Conservation (phyloP, 1,140 invertebrate species). For the Heliothis subflexa region DNA sequence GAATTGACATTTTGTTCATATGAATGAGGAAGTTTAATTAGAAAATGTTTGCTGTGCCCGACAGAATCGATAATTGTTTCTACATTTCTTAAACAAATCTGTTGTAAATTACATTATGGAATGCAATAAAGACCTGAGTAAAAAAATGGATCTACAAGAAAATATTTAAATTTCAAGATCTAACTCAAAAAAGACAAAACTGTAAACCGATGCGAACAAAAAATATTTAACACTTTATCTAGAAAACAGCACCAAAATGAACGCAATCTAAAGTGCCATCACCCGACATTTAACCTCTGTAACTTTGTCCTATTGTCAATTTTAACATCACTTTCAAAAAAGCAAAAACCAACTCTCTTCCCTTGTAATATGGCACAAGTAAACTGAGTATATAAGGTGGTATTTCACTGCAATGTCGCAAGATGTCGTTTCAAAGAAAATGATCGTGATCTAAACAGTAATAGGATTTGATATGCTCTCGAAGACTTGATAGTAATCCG, state of each 20-base stretch:
- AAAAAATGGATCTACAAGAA: background rate
- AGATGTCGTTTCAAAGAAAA: slow-evolving; percentile 7
- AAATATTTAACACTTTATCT: slow-evolving; percentile 35
- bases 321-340: background rate
- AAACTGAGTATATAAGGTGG: background rate
- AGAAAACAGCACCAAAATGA: background rate
- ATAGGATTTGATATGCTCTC: slow-evolving; percentile 38
- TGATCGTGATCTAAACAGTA: slow-evolving; percentile 33
- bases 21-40: too few species aligned
- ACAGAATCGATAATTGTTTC: too few species aligned
- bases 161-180: background rate
- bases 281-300: slow-evolving; percentile 32
- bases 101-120: too few species aligned
- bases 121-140: too few species aligned
- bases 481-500: slow-evolving; percentile 9
- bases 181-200: background rate
- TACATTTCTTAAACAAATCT: too few species aligned
- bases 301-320: slow-evolving; percentile 1
- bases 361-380: background rate
- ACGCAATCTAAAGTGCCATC: slow-evolving; percentile 40
- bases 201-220: background rate
- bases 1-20: too few species aligned
- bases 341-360: background rate
- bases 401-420: background rate
- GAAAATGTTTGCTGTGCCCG: too few species aligned